These are phyloP conservation scores for Plutomurus gul DNA, from an alignment of 1,140 invertebrate genomes.

Conservation along the genomic window DNA sequence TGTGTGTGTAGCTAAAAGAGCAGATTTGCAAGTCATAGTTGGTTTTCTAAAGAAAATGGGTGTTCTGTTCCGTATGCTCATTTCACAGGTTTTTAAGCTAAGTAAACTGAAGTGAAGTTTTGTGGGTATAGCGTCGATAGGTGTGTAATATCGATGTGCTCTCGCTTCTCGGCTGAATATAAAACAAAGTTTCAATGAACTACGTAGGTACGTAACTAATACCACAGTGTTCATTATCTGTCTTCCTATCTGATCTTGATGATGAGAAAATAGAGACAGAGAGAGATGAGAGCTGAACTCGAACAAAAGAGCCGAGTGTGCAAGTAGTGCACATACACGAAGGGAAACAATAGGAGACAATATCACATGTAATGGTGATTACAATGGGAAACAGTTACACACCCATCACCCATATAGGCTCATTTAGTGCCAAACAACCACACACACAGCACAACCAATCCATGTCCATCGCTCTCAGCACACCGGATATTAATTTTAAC, in stretches of 20 bases:
- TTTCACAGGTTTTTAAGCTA: constrained; percentile 21
- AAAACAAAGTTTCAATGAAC: too few species aligned
- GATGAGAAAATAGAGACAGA: constrained; percentile 14
- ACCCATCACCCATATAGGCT: too few species aligned
- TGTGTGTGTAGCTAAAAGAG: background rate
- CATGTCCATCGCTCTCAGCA: background rate
- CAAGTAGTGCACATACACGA: background rate
- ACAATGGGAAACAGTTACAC: constrained; percentile 18
- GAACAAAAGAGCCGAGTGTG: constrained; percentile 25
- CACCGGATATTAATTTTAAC: background rate
- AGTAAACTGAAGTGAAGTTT: background rate
- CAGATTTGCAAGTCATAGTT: constrained; percentile 43
- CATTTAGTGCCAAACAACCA: background rate
- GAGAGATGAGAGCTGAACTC: constrained; percentile 25
- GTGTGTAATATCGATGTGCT: too few species aligned
- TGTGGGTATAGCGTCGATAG: too few species aligned
- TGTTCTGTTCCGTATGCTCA: constrained; percentile 15
- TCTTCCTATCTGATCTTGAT: background rate
- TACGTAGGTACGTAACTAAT: too few species aligned
- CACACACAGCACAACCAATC: background rate
- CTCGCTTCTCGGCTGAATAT: too few species aligned
- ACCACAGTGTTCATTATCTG: background rate
- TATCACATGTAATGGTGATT: constrained; percentile 10
- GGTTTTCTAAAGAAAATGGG: constrained; percentile 35
- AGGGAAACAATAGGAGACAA: background rate